phyloP scores from a whole-genome alignment of 2,113 vertebrate genomes.

The Halichoerus grypus region DNA sequence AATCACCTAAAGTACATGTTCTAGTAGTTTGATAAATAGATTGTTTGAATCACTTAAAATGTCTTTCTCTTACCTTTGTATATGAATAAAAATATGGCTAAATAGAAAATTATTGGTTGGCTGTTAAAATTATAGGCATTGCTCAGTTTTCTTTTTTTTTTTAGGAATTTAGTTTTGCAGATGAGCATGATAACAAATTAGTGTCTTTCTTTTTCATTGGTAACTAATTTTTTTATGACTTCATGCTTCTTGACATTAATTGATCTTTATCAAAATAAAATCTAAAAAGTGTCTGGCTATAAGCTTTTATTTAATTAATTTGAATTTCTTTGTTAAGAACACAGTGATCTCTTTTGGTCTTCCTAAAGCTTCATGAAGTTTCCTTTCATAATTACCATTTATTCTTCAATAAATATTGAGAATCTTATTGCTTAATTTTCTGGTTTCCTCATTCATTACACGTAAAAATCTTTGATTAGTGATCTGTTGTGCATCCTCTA shows the following conservation, averaged over 20 bases:
- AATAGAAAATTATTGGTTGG: not conserved
- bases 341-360: not conserved
- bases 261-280: not conserved
- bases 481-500: not conserved
- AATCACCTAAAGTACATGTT: not conserved
- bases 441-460: not conserved
- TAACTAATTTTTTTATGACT: not conserved
- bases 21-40: not conserved
- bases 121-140: not conserved
- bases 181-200: not conserved
- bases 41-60: not conserved
- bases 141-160: not conserved
- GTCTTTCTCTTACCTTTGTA: not conserved
- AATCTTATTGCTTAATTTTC: not conserved
- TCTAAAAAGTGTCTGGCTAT: not conserved
- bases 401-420: not conserved
- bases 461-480: not conserved
- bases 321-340: not conserved
- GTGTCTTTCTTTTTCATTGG: not conserved
- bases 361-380: not conserved
- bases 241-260: not conserved
- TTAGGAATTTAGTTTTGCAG: constrained; percentile 11
- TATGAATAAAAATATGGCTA: not conserved
- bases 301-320: not conserved
- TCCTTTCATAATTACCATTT: not conserved